Evolutionary conservation across 2,888 invertebrate species (phyloP), one percentile per base, ranked within the genome.

Genomic region (Acholoe squamosa): DNA sequence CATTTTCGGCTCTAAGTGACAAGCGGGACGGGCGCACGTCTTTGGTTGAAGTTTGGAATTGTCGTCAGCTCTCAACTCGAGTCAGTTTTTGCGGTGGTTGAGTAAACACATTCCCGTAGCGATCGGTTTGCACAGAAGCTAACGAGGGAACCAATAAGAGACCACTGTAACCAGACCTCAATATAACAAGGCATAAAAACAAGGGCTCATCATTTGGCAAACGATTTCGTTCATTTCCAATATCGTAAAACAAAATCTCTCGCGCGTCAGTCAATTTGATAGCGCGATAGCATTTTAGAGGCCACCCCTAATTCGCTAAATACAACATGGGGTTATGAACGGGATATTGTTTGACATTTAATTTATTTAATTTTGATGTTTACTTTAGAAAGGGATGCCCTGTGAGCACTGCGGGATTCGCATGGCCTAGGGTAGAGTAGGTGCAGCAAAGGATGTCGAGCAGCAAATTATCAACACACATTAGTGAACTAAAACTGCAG

Each of bases 111-210:
- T 54, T 86, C 86, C 14, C 43, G 84, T 34, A 84, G 51, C 43
- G 84, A 84, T 84, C 84, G n/a, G 84, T 84, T 84, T 84, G 34
- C 86, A 86, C 54, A 86, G 86, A 56, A 56, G 54, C 86, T 56
- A 86, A 86, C 28, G 86, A 86, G 54, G 10, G 86, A 28, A 52
- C 52, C 25, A 86, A 86, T 28, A 28, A 52, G 54, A 52, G 31
- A 56, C 86, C 28, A 54, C 19, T 86, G 54, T 86, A 86, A 86
- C 86, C 86, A 86, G 54, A 52, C 25, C 52, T 52, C 28, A 51
- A 28, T 84, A 84, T 34, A 84, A 84, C n/a, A 84, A 16, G 5
- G 28, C 28, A 84, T 43, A 84, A n/a, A 51, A 84, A 12, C 43
- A 3, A 10, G 43, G 43, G 34, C 51, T 34, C 80, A 33, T 80